Conservation (phyloP, 2,888 invertebrate genomes). For the Pantelozetes paolii region DNA sequence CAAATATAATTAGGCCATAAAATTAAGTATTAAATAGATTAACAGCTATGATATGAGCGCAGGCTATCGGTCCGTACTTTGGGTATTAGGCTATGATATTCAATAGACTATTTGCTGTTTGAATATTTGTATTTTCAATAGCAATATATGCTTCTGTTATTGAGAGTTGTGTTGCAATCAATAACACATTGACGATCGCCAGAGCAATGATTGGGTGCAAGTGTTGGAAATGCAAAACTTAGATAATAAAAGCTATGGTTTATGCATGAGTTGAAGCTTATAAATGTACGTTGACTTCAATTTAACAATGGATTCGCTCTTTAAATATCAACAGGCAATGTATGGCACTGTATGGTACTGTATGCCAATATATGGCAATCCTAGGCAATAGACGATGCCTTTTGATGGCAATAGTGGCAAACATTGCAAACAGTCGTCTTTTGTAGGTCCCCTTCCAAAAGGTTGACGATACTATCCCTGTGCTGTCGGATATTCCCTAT, state of each 20-base stretch:
- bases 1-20: slow-evolving; percentile 32
- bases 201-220: slow-evolving; percentile 6
- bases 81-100: background rate
- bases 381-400: slow-evolving; percentile 7
- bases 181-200: slow-evolving; percentile 25
- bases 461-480: too few relatives aligned
- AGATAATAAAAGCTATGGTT: slow-evolving; percentile 36
- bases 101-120: background rate
- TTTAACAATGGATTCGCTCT: slow-evolving; percentile 26
- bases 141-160: slow-evolving; percentile 18
- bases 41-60: background rate
- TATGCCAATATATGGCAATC: background rate
- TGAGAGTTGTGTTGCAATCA: background rate
- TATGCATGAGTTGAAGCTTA: slow-evolving; percentile 34
- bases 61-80: background rate
- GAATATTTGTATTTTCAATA: slow-evolving; percentile 11
- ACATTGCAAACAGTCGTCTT: slow-evolving; percentile 22
- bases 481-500: slow-evolving; percentile 28
- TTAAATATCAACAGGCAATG: slow-evolving; percentile 32
- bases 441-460: slow-evolving; percentile 25
- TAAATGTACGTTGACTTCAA: slow-evolving; percentile 37
- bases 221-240: slow-evolving; percentile 25
- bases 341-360: too few relatives aligned
- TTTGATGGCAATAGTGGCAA: background rate
- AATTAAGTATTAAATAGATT: slow-evolving; percentile 33